These are phyloP conservation scores for Delia radicum DNA, from an alignment of 1,140 invertebrate species.

Conservation along the genomic window DNA sequence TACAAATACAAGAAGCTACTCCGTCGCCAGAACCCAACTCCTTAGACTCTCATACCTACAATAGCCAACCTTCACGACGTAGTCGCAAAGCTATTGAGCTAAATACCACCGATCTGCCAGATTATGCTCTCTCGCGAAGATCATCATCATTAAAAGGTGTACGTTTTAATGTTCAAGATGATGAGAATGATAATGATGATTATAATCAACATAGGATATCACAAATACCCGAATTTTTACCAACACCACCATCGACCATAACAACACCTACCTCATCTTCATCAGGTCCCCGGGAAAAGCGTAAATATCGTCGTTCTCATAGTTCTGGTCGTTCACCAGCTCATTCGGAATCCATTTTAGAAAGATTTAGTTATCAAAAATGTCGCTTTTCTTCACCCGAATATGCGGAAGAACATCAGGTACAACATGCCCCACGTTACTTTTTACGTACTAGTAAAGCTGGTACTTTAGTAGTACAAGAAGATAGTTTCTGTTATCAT, in stretches of 20 bases:
- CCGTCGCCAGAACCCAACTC: slow-evolving; percentile 22
- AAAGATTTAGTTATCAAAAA: slow-evolving; percentile 45
- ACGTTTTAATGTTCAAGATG: slow-evolving; percentile 35
- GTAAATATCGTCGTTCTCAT: slow-evolving; percentile 50
- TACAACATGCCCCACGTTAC: slow-evolving; percentile 46
- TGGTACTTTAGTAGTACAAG: slow-evolving; percentile 57
- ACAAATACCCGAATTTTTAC: slow-evolving; percentile 30
- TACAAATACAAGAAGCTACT: slow-evolving; percentile 42
- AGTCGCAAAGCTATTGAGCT: slow-evolving; percentile 45
- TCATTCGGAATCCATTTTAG: slow-evolving; percentile 38
- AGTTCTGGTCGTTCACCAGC: slow-evolving; percentile 33
- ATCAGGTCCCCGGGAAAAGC: slow-evolving; percentile 44
- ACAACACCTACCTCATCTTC: slow-evolving; percentile 40
- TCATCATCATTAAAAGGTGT: slow-evolving; percentile 45
- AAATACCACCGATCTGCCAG: slow-evolving; percentile 46
- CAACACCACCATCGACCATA: slow-evolving; percentile 40
- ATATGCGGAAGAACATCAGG: slow-evolving; percentile 38
- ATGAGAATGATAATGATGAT: background rate
- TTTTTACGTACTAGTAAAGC: slow-evolving; percentile 57
- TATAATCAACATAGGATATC: background rate
- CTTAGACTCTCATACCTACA: too few species aligned
- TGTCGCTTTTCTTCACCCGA: slow-evolving; percentile 49
- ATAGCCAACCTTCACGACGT: background rate
- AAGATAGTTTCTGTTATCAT: slow-evolving; percentile 55
- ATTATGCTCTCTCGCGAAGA: slow-evolving; percentile 29